phyloP scores from a whole-genome alignment of 2,888 invertebrate species.

The Nephrotoma appendiculata region DNA sequence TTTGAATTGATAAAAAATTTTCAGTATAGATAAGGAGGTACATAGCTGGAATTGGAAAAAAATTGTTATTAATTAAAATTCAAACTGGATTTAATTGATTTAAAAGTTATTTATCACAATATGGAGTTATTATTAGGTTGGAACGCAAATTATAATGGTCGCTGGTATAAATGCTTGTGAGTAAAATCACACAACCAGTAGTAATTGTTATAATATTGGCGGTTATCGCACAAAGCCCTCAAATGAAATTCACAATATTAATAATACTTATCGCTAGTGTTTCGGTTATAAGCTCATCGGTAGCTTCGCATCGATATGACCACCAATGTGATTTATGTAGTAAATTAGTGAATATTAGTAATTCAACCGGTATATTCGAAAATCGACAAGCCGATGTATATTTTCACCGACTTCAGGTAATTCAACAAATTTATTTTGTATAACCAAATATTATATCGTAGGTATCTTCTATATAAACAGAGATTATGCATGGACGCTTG shows the following conservation, averaged over 20 bases:
- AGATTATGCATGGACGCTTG: background rate
- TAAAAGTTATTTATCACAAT: too few species aligned
- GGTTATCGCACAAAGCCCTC: background rate
- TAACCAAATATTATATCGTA: too few species aligned
- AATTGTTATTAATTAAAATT: background rate
- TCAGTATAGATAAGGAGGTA: too few species aligned
- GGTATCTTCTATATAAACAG: background rate
- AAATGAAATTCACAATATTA: background rate
- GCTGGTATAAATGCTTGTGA: too few species aligned
- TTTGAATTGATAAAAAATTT: too few species aligned
- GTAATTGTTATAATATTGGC: background rate
- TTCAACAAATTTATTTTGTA: too few species aligned
- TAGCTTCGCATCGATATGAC: background rate
- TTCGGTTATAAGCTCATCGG: background rate
- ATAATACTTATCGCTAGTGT: background rate
- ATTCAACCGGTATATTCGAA: background rate
- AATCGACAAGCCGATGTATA: background rate
- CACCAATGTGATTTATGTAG: background rate
- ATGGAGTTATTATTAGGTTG: background rate
- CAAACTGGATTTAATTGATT: background rate
- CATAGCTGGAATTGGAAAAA: background rate
- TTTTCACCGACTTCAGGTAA: background rate
- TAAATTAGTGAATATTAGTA: background rate
- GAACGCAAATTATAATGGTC: background rate
- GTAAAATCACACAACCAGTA: too few species aligned